Conservation (phyloP, 2,888 invertebrate species). For the Ochropleura plecta region DNA sequence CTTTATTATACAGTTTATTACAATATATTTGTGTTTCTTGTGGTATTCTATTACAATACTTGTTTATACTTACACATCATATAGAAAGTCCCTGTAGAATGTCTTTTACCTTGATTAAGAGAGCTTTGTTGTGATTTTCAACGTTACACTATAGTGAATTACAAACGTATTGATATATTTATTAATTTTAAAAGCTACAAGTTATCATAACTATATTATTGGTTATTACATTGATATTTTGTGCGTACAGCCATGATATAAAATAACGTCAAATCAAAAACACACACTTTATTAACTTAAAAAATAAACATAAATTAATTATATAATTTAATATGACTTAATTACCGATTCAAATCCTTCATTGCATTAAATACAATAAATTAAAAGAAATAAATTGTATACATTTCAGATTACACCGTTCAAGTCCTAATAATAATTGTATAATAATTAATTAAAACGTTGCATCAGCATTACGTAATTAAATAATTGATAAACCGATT, state of each 20-base stretch:
- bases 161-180: slow-evolving; percentile 66
- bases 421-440: slow-evolving; percentile 48
- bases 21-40: slow-evolving; percentile 30
- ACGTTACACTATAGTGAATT: slow-evolving; percentile 62
- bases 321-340: slow-evolving; percentile 70
- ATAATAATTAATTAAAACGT: slow-evolving; percentile 56
- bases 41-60: slow-evolving; percentile 62
- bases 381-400: slow-evolving; percentile 66
- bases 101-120: slow-evolving; percentile 82
- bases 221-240: slow-evolving; percentile 68
- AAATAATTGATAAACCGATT: slow-evolving; percentile 66
- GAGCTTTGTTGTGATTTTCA: slow-evolving; percentile 72
- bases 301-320: slow-evolving; percentile 70
- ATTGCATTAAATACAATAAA: slow-evolving; percentile 72
- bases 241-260: slow-evolving; percentile 68
- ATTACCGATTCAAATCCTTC: slow-evolving; percentile 79
- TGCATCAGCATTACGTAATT: slow-evolving; percentile 63
- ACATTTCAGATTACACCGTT: slow-evolving; percentile 59
- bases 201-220: slow-evolving; percentile 58
- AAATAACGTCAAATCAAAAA: slow-evolving; percentile 56
- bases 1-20: background rate
- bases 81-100: slow-evolving; percentile 83
- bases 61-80: slow-evolving; percentile 63
- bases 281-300: slow-evolving; percentile 58
- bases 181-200: slow-evolving; percentile 57